Percentiles rank a stretch among this genome's conserved stretches.
phyloP scores from a whole-genome alignment of 2,888 invertebrate species.

The Trichogramma dendrolimi region DNA sequence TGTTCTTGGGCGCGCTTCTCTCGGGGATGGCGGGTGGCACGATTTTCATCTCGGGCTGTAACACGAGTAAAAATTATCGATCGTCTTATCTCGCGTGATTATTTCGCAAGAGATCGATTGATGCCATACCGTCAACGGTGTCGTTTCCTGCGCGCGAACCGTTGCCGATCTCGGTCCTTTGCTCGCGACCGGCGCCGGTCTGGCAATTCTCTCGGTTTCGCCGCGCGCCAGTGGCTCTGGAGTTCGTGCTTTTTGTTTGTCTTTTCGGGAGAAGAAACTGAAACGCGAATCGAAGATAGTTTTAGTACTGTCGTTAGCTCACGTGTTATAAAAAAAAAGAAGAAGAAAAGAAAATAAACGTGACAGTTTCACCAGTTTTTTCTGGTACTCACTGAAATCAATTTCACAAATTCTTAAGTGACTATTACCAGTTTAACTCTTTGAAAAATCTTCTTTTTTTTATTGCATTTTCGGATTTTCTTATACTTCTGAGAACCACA shows the following conservation, averaged over 20 bases:
- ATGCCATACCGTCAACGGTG: no score
- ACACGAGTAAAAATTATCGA: not conserved
- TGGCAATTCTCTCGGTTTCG: conserved; percentile 42
- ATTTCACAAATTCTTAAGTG: no score
- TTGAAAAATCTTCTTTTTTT: no score
- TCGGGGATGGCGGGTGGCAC: conserved; percentile 64
- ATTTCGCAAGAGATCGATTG: no score
- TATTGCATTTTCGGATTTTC: no score
- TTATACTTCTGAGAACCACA: no score
- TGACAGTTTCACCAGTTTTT: no score
- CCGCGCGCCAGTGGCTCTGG: conserved; percentile 62
- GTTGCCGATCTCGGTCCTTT: conserved; percentile 40
- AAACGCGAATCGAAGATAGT: conserved; percentile 29
- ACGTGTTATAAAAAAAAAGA: conserved; percentile 5
- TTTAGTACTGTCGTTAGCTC: conserved; percentile 6
- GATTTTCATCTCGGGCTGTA: conserved; percentile 60
- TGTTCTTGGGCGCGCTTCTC: conserved; percentile 61
- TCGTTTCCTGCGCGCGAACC: conserved; percentile 38
- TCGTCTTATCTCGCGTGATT: no score
- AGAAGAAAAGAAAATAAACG: conserved; percentile 7
- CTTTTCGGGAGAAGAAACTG: conserved; percentile 81
- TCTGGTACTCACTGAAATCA: no score
- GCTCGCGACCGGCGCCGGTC: conserved; percentile 30
- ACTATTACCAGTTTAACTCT: no score
- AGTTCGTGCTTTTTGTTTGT: conserved; percentile 65